Evolutionary conservation across 2,888 invertebrate species (phyloP), one percentile per base, ranked within the genome.

Genomic region (Neoaliturus tenellus): DNA sequence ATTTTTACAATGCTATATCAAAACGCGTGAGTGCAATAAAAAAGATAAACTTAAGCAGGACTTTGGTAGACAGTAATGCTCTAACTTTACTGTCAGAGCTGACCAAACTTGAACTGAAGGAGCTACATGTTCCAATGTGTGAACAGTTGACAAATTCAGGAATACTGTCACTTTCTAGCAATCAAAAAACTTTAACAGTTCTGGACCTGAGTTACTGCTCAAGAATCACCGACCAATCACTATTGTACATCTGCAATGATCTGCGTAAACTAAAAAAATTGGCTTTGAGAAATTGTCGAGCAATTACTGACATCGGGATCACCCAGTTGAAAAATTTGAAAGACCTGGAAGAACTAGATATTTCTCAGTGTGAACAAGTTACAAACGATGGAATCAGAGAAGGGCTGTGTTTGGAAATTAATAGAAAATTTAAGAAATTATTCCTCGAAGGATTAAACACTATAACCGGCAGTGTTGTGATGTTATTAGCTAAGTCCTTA

Each of bases 321-420:
- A 88, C 90, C 4, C 91, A 93, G 86, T 88, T 96, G 51, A 89
- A 91, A 31, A 92, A 92, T 83, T 89, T 95, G 8, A 91, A 90
- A 78, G 91, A 92, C 73, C 89, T 96, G 6, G 92, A 91, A 87
- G 90, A 90, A 23, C 89, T 96, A 71, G 94, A 95, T 88, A 92
- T 96, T 73, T 94, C 95, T 0, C 93, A 94, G 86, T 94, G 95
- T 89, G 94, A 94, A 89, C 91, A 92, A 82, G 91, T 95, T 35
- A 93, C 93, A 58, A 75, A 58, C 85, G 91, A 91, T 58, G 94
- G 95, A 0, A 90, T 95, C 39, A 91, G 92, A 83, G 91, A 92
- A 69, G 95, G 95, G 10, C 90, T 95, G 17, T 94, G 93, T 88
- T 51, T 88, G 86, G 12, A 48, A 23, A 90, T 89, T 84, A 94